Percentiles rank a stretch among this genome's conserved stretches.
Conservation (phyloP, 2,888 invertebrate genomes). For the Plutella xylostella region DNA sequence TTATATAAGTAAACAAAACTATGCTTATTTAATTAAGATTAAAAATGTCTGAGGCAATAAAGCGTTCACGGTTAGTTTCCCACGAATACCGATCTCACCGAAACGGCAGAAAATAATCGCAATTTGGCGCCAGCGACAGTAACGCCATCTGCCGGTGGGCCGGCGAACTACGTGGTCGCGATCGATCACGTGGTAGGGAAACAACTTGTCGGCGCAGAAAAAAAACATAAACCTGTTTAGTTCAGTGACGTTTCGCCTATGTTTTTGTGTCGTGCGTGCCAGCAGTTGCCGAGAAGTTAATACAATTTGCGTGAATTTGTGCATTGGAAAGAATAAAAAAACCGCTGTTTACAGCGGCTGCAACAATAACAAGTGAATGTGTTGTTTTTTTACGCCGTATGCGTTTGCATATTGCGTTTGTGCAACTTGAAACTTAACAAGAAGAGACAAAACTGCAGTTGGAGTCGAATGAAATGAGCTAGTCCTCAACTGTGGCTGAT, state of each 20-base stretch:
- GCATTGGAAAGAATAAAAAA: too few relatives aligned
- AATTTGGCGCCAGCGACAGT: slow-evolving; percentile 16
- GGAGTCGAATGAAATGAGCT: too few relatives aligned
- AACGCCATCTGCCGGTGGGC: slow-evolving; percentile 36
- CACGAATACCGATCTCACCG: slow-evolving; percentile 21
- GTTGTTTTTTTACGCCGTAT: too few relatives aligned
- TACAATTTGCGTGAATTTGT: too few relatives aligned
- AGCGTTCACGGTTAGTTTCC: slow-evolving; percentile 41
- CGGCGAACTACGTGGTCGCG: slow-evolving; percentile 24
- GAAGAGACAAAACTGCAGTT: too few relatives aligned
- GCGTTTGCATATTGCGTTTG: too few relatives aligned
- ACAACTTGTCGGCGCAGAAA: slow-evolving; percentile 24
- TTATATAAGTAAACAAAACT: too few relatives aligned
- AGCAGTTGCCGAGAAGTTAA: too few relatives aligned
- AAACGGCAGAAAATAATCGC: slow-evolving; percentile 21
- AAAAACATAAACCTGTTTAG: slow-evolving; percentile 55
- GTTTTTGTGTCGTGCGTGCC: slow-evolving; percentile 1
- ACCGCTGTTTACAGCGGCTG: too few relatives aligned
- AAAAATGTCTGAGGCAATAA: slow-evolving; percentile 36
- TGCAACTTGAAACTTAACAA: too few relatives aligned
- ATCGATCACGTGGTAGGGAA: slow-evolving; percentile 43
- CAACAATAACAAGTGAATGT: too few relatives aligned
- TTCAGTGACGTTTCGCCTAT: slow-evolving; percentile 50
- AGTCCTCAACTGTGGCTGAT: slow-evolving; percentile 25
- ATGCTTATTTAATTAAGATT: too few relatives aligned